phyloP scores from a whole-genome alignment of 2,888 invertebrate species.

The Gerosis bhagava region DNA sequence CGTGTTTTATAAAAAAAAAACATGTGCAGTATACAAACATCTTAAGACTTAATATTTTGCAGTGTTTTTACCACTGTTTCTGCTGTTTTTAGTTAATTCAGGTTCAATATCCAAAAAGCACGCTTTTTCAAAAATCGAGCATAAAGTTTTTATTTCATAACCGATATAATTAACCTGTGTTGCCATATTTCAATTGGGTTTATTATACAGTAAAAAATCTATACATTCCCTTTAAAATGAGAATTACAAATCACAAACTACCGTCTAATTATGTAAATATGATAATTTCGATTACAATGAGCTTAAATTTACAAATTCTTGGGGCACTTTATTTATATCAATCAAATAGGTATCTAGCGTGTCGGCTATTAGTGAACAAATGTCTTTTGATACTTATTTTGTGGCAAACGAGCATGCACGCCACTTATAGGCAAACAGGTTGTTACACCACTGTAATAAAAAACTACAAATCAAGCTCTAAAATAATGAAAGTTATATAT shows the following conservation, averaged over 20 bases:
- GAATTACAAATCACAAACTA: conserved; percentile 64
- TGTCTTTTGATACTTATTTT: no score
- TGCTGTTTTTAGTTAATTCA: conserved; percentile 2
- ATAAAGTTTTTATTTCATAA: conserved; percentile 2
- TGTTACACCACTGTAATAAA: not conserved
- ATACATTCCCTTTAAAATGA: conserved; percentile 52
- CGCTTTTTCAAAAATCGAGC: conserved; percentile 28
- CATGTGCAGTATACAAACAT: no score
- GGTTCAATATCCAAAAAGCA: conserved; percentile 10
- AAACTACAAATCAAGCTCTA: no score
- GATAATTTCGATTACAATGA: conserved; percentile 58
- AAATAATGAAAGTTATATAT: no score
- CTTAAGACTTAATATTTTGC: no score
- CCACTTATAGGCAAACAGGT: no score
- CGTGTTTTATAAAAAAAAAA: no score
- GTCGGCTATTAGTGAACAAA: conserved; percentile 40
- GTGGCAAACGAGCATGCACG: conserved; percentile 2
- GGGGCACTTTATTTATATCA: conserved; percentile 63
- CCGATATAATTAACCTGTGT: conserved; percentile 33
- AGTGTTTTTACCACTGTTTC: not conserved
- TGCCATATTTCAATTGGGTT: conserved; percentile 37
- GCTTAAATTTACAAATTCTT: conserved; percentile 73
- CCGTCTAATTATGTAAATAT: conserved; percentile 64
- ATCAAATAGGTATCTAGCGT: conserved; percentile 43
- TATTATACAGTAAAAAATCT: conserved; percentile 50